Evolutionary conservation across 2,888 invertebrate genomes (phyloP), one percentile per base, ranked within the genome.

Genomic region (Agonum fuliginosum): DNA sequence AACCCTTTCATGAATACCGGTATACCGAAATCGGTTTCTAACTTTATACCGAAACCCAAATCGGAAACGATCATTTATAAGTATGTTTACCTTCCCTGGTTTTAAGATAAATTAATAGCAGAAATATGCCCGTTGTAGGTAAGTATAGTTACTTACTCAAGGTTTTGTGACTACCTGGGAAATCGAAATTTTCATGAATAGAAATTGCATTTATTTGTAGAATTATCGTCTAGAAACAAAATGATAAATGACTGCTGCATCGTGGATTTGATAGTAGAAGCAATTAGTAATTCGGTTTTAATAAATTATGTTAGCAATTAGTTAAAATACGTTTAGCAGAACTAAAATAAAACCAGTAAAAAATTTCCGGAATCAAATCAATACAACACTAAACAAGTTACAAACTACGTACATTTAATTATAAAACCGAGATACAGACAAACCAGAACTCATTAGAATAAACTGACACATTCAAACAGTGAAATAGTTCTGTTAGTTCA

Each of bases 401-500:
- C 12, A n/a, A 27, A 27, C 12, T 19, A 2, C 19, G 51, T n/a
- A 17, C 41, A 20, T 41, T 67, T 67, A 67, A 67, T 67, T 67
- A 67, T 67, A 41, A 41, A 67, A 41, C 67, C 12, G 4, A 37
- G 19, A 41, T 37, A 20, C 67, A 67, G 20, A 62, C 62, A 62
- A 62, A 62, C 34, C 30, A 14, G 12, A 37, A 67, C 41, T 37
- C 67, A 41, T 34, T 34, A 65, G 19, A 54, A 54, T 20, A 17
- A 54, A 54, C n/a, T n/a, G n/a, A n/a, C n/a, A n/a, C n/a, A 54
- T 22, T 20, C 54, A 8, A 8, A 65, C 10, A 41, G 12, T 67
- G 19, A 67, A 67, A 67, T 41, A 67, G 67, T 67, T 67, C 19
- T 19, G 41, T 67, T 19, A 34, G 27, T 34, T 19, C 30, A 62